These are phyloP conservation scores for Pogonognathellus flavescens DNA, from an alignment of 1,140 invertebrate genomes.

Conservation along the genomic window DNA sequence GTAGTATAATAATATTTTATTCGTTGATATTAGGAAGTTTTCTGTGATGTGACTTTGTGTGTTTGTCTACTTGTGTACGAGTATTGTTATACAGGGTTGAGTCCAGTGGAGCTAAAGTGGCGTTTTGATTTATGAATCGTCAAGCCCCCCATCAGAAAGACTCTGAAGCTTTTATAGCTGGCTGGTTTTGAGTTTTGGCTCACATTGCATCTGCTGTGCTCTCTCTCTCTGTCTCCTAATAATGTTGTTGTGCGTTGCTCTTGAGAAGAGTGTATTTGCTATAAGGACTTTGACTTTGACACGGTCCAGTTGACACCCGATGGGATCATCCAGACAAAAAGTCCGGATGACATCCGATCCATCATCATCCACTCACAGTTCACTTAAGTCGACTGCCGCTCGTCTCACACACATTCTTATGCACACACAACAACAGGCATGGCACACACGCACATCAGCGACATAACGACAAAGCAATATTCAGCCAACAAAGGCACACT, in stretches of 20 bases:
- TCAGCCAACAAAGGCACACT: too few species aligned
- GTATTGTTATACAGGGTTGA: neutral
- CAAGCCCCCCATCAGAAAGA: slow-evolving; percentile 39
- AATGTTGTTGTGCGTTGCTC: neutral
- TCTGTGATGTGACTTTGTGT: neutral
- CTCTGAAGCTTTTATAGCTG: slow-evolving; percentile 38
- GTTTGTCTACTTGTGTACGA: neutral
- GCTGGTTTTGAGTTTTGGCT: slow-evolving; percentile 26
- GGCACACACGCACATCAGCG: neutral
- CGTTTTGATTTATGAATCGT: slow-evolving; percentile 50
- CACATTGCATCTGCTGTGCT: slow-evolving; percentile 18
- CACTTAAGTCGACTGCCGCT: slow-evolving; percentile 34
- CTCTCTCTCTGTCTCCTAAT: slow-evolving; percentile 14
- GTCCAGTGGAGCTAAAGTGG: slow-evolving; percentile 37
- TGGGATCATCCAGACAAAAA: slow-evolving; percentile 52
- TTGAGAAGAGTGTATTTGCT: slow-evolving; percentile 7
- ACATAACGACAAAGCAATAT: too few species aligned
- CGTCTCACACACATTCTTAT: slow-evolving; percentile 33
- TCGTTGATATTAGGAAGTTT: neutral
- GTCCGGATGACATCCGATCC: slow-evolving; percentile 37
- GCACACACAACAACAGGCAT: slow-evolving; percentile 14
- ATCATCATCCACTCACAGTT: slow-evolving; percentile 47
- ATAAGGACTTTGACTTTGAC: slow-evolving; percentile 45
- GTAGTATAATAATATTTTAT: too few species aligned
- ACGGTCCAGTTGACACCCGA: slow-evolving; percentile 53